Conservation (phyloP, 2,888 invertebrate genomes). For the Phytoseiulus persimilis region DNA sequence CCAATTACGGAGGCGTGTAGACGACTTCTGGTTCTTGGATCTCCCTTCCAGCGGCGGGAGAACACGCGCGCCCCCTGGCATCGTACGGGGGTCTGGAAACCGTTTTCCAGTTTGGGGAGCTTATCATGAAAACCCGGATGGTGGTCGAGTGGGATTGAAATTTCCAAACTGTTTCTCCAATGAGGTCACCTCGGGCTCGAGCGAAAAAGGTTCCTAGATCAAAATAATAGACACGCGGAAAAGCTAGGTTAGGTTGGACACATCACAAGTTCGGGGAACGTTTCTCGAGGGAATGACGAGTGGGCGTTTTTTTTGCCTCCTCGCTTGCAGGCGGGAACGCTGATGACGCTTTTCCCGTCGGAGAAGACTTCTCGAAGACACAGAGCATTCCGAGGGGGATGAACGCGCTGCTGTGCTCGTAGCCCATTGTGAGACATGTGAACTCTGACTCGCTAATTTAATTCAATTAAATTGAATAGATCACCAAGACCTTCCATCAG, state of each 20-base stretch:
- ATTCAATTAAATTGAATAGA: too few species aligned
- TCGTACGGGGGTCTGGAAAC: background rate
- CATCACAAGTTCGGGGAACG: background rate
- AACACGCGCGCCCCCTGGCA: background rate
- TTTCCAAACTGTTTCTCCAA: background rate
- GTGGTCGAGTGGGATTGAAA: background rate
- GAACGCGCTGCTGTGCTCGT: background rate
- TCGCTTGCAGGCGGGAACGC: background rate
- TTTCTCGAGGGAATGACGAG: background rate
- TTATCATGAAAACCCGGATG: background rate
- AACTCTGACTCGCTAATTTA: too few species aligned
- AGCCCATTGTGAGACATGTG: background rate
- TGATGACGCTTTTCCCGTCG: background rate
- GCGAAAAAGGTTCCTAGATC: background rate
- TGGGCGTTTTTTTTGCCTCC: background rate
- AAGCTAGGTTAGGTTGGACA: background rate
- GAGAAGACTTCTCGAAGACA: background rate
- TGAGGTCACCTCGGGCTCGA: background rate
- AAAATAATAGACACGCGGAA: background rate
- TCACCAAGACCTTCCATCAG: too few species aligned
- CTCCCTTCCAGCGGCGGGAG: background rate
- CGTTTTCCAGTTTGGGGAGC: background rate
- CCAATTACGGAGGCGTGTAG: background rate
- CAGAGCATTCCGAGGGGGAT: background rate
- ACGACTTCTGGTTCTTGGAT: background rate